Conservation (phyloP, 2,888 invertebrate species). For the Eupsilia transversa region DNA sequence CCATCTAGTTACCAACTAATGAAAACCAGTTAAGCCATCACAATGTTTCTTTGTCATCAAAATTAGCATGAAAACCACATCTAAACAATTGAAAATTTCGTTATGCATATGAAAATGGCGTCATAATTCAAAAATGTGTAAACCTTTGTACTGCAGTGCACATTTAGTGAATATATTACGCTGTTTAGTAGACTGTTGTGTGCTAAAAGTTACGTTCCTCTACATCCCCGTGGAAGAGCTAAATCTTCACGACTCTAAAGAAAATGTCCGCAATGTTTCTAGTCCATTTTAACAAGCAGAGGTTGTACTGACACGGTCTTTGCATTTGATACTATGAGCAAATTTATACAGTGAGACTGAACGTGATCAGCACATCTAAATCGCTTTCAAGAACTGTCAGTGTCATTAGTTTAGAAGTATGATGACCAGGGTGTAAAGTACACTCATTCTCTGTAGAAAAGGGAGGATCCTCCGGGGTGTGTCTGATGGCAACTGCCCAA, state of each 20-base stretch:
- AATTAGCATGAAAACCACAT: slow-evolving; percentile 60
- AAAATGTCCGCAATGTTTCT: slow-evolving; percentile 71
- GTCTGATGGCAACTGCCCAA: too few species aligned
- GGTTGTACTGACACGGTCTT: slow-evolving; percentile 60
- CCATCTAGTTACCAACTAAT: slow-evolving; percentile 32
- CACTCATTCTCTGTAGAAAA: too few species aligned
- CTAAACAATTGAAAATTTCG: slow-evolving; percentile 54
- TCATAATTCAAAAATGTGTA: slow-evolving; percentile 52
- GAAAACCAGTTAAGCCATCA: slow-evolving; percentile 20
- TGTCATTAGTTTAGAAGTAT: too few species aligned
- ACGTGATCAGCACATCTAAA: background rate
- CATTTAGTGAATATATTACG: slow-evolving; percentile 54
- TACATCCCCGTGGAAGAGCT: slow-evolving; percentile 66
- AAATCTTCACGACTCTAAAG: slow-evolving; percentile 72
- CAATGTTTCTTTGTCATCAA: slow-evolving; percentile 40
- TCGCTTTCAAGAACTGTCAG: background rate
- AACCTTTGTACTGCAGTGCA: slow-evolving; percentile 39
- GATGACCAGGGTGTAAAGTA: too few species aligned
- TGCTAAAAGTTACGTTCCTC: slow-evolving; percentile 56
- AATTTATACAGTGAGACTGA: background rate
- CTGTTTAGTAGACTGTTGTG: slow-evolving; percentile 42
- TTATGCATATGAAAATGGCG: slow-evolving; percentile 46
- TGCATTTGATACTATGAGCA: slow-evolving; percentile 60
- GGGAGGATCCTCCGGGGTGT: too few species aligned
- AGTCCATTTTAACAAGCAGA: slow-evolving; percentile 71